Conservation (phyloP, 2,888 invertebrate species). For the Eilema sororculum region DNA sequence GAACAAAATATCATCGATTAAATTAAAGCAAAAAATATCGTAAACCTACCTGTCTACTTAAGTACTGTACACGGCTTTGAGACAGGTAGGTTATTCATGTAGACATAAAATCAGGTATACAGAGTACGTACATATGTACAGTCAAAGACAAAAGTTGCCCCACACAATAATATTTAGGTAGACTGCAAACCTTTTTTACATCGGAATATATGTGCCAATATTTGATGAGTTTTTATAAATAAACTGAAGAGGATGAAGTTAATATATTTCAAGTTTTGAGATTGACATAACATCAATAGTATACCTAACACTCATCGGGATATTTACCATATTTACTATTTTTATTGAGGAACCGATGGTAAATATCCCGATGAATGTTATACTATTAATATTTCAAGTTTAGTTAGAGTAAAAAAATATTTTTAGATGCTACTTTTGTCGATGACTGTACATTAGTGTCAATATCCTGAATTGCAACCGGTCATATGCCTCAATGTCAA, state of each 20-base stretch:
- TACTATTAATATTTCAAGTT: too few species aligned
- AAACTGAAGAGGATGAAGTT: not conserved
- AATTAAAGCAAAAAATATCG: slow-evolving; percentile 27
- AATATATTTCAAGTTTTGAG: too few species aligned
- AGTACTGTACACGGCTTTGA: slow-evolving; percentile 28
- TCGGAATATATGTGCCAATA: slow-evolving; percentile 17
- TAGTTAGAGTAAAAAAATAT: too few species aligned
- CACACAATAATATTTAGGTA: not conserved
- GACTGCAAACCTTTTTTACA: not conserved
- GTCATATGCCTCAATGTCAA: slow-evolving; percentile 81
- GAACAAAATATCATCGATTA: slow-evolving; percentile 16
- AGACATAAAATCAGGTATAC: slow-evolving; percentile 42
- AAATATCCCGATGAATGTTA: too few species aligned
- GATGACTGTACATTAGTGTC: slow-evolving; percentile 55
- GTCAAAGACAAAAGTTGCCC: not conserved
- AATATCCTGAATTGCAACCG: slow-evolving; percentile 74
- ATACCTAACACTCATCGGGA: too few species aligned
- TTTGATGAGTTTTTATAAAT: not conserved
- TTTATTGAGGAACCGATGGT: too few species aligned
- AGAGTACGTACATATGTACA: slow-evolving; percentile 38
- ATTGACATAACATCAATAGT: too few species aligned
- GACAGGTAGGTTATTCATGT: slow-evolving; percentile 34
- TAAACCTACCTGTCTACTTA: slow-evolving; percentile 25
- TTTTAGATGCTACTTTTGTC: not conserved
- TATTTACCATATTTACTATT: too few species aligned